Conservation (phyloP, 2,888 invertebrate genomes). For the Melieria omissa region DNA sequence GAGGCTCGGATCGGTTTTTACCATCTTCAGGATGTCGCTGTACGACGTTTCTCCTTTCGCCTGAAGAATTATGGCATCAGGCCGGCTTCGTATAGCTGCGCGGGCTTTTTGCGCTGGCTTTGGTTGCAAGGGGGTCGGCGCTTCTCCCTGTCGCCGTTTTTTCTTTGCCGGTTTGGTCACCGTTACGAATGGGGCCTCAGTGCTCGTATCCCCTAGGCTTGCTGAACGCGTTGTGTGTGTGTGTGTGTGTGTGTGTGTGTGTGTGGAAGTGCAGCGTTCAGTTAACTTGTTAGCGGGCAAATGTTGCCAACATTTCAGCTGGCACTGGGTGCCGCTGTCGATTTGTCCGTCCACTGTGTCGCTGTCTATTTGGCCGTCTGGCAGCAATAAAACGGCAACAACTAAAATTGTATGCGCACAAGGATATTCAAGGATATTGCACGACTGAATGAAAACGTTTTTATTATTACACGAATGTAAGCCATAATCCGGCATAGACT, state of each 20-base stretch:
- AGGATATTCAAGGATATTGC: slow-evolving; percentile 37
- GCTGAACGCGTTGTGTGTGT: background rate
- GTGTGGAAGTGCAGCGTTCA: background rate
- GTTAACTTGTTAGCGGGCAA: background rate
- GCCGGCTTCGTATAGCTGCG: too few relatives aligned
- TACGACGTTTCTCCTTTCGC: too few relatives aligned
- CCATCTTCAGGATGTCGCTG: too few relatives aligned
- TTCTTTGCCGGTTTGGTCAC: too few relatives aligned
- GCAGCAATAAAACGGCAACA: slow-evolving; percentile 41
- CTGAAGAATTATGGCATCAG: too few relatives aligned
- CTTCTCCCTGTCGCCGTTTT: too few relatives aligned
- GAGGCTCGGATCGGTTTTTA: too few relatives aligned
- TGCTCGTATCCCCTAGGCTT: too few relatives aligned
- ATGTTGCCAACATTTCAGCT: slow-evolving; percentile 36
- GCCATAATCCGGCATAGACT: slow-evolving; percentile 46
- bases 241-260: slow-evolving; percentile 12
- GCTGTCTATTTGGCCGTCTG: slow-evolving; percentile 14
- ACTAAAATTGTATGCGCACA: slow-evolving; percentile 26
- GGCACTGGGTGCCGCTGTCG: slow-evolving; percentile 22
- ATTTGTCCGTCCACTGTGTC: too few relatives aligned
- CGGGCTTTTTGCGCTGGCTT: too few relatives aligned
- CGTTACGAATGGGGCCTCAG: too few relatives aligned
- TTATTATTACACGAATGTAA: slow-evolving; percentile 46
- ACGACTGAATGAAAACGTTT: slow-evolving; percentile 39
- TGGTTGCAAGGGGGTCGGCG: too few relatives aligned